Evolutionary conservation across 2,113 vertebrate genomes (phyloP).

Genomic region (Pterophyllum scalare): DNA sequence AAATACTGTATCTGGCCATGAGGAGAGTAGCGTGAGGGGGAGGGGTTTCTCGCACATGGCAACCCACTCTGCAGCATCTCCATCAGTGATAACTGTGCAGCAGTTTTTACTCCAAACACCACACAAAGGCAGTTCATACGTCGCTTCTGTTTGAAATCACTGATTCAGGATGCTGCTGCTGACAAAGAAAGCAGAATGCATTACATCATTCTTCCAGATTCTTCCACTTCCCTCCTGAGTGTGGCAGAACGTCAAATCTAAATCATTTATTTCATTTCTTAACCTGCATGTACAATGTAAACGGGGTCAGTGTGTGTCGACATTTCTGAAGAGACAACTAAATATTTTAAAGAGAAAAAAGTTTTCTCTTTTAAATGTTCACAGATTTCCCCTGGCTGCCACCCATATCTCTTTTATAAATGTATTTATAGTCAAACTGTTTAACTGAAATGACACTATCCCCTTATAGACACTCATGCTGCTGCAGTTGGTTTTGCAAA

Average conservation of each 20-base stretch:
- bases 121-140: slow-evolving; percentile 3
- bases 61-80: slow-evolving; percentile 58
- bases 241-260: neutral
- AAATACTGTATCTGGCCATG: slow-evolving; percentile 35
- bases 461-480: neutral
- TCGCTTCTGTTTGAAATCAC: neutral
- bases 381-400: no score
- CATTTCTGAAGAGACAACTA: neutral
- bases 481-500: slow-evolving; percentile 1
- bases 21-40: slow-evolving; percentile 39
- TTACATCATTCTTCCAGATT: neutral
- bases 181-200: neutral
- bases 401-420: neutral
- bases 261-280: neutral
- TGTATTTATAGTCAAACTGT: neutral
- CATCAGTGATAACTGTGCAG: neutral
- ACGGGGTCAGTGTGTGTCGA: neutral
- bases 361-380: neutral
- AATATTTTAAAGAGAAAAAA: neutral
- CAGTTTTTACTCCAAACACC: neutral
- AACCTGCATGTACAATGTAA: no score
- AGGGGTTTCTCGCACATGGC: slow-evolving; percentile 57
- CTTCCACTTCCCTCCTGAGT: neutral
- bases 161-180: neutral
- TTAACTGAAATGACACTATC: neutral